Evolutionary conservation across 2,888 invertebrate species (phyloP), one percentile per base, ranked within the genome.

Genomic region (Galeruca laticollis): DNA sequence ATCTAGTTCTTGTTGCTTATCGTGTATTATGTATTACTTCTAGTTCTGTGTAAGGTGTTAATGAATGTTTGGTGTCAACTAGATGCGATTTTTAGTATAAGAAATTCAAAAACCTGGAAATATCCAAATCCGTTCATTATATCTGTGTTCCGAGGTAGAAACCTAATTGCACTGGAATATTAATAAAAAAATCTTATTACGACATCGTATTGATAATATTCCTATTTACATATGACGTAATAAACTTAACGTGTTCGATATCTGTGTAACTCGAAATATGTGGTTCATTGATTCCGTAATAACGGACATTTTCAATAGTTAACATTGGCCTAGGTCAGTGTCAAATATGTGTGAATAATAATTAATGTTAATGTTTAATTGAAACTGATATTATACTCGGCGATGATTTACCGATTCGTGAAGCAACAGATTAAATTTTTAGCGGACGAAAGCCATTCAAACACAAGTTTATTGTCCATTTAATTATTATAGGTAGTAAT

Each of bases 341-440:
- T 81, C 82, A 81, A 47, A 83, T 82, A 80, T 80, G 82, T 80
- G 83, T 82, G 82, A 81, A 83, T 83, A 82, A 82, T 82, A 83
- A 72, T 69, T 69, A 63, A 83, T 83, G 67, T 69, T 69, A 63
- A 83, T 83, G 67, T 69, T 81, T 79, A 82, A 83, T 83, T 82
- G 82, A 81, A 82, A 81, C 79, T 78, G 81, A 83, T 83, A 82
- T 71, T 71, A 69, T 81, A 81, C 78, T 79, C 81, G 80, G 81
- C 80, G 80, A 82, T 83, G 81, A 83, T 83, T 82, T 82, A 81
- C 79, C 76, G 78, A 70, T 66, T 68, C 71, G 64, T 69, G 70
- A 60, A 68, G 68, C 68, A 59, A 40, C 49, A 54, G 69, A 69
- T 77, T 78, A 75, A 74, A 80, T 79, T 80, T 81, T 80, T 80